A percentile compares a stretch with the other conserved stretches of the same genome.
Evolutionary conservation across 2,797 vertebrate genomes (phyloP).

Genomic region (Odontamblyopus lacepedii): DNA sequence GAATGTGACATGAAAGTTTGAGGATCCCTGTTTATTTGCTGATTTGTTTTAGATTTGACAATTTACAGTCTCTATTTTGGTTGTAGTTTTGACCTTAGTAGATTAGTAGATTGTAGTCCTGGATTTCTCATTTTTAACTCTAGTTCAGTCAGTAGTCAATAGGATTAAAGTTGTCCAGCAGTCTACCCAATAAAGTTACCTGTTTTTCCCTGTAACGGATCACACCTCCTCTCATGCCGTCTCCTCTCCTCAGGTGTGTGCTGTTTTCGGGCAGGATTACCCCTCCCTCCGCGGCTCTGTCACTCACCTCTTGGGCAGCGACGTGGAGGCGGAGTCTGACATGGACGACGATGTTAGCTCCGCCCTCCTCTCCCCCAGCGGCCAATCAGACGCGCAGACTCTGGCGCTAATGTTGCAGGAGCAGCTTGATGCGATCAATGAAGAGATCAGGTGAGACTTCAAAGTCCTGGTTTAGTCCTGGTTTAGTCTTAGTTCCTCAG

Average conservation of each 20-base stretch:
- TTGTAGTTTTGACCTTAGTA: too few species aligned
- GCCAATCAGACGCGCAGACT: slow-evolving; percentile 96
- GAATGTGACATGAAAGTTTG: too few species aligned
- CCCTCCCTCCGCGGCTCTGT: slow-evolving; percentile 82
- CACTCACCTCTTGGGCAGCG: slow-evolving; percentile 86
- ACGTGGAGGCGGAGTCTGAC: slow-evolving; percentile 89
- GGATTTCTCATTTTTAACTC: too few species aligned
- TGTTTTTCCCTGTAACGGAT: not conserved
- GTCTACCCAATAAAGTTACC: not conserved
- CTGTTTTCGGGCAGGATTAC: slow-evolving; percentile 85
- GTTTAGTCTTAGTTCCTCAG: not conserved
- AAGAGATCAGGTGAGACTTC: slow-evolving; percentile 88
- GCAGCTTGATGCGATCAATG: slow-evolving; percentile 97
- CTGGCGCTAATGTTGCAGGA: slow-evolving; percentile 98
- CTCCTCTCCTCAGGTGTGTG: slow-evolving; percentile 59
- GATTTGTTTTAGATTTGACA: too few species aligned
- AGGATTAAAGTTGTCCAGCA: not conserved
- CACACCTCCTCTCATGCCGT: not conserved
- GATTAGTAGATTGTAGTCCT: too few species aligned
- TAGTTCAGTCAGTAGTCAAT: too few species aligned
- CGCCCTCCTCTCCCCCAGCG: slow-evolving; percentile 90
- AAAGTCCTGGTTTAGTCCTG: not conserved
- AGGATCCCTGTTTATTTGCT: too few species aligned
- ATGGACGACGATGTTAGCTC: slow-evolving; percentile 93
- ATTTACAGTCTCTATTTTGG: too few species aligned